Percentiles rank a stretch among this genome's conserved stretches.
phyloP scores from a whole-genome alignment of 2,113 vertebrate genomes.

The Thinocorus orbignyianus region DNA sequence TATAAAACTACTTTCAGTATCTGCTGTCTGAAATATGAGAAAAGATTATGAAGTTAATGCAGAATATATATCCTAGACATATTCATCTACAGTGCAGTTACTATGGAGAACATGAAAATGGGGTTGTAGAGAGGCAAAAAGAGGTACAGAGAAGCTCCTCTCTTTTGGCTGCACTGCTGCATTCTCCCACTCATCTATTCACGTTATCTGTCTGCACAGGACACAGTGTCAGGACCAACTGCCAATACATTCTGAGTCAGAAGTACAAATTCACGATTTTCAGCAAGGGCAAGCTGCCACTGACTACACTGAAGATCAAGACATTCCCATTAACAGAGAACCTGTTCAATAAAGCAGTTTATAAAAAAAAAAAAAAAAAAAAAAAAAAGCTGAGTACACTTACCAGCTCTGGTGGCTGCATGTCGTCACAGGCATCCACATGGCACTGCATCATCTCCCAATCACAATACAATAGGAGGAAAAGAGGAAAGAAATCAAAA shows the following conservation, averaged over 20 bases:
- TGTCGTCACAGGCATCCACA: constrained; percentile 70
- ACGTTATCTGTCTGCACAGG: background rate
- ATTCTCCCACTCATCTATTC: background rate
- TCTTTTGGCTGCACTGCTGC: background rate
- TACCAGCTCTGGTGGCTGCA: constrained; percentile 68
- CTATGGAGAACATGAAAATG: background rate
- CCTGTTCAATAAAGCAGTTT: background rate
- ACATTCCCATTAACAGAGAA: background rate
- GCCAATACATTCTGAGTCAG: background rate
- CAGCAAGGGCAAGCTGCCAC: rapidly evolving
- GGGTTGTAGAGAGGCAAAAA: background rate
- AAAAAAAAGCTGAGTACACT: background rate
- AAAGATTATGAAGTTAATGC: background rate
- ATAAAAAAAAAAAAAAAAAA: background rate
- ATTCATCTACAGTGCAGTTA: background rate
- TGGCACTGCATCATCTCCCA: constrained; percentile 73
- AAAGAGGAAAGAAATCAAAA: background rate
- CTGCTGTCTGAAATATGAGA: background rate
- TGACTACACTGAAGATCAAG: background rate
- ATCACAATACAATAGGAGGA: background rate
- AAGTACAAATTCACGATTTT: background rate
- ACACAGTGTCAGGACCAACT: background rate
- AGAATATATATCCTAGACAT: background rate
- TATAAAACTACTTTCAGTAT: background rate
- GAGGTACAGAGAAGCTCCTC: background rate